Evolutionary conservation across 2,888 invertebrate species (phyloP), one percentile per base, ranked within the genome.

Genomic region (Chloromyia formosa): DNA sequence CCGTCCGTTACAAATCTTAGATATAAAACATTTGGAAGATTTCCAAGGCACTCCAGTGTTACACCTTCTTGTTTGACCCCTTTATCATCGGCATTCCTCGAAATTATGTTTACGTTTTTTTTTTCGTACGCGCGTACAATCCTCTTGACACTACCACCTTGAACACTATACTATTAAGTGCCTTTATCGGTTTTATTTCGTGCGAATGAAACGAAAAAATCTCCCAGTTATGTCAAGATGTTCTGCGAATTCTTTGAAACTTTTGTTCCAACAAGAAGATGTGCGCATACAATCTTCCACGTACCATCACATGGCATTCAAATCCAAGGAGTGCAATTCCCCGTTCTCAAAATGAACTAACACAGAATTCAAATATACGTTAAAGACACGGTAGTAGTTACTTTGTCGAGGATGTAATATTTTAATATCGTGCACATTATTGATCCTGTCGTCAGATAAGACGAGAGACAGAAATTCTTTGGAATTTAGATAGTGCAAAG

Each of bases 391-490:
- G 27, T 7, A 66, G 45, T 45, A 35, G 45, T 49, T 49, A 49
- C 35, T 20, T 66, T 14, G 42, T n/a, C 1, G 66, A 49, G 49
- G 49, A 66, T n/a, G 66, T 66, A 66, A 66, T 66, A 81, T 82
- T 83, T 84, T 84, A 83, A 84, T 84, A 84, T 84, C 84, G 84
- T 84, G 84, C 83, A 83, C 83, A 49, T 66, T 66, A 84, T 84
- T 83, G 84, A 84, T 84, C 84, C 84, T 84, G 83, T 83, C 83
- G 80, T 79, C 76, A 81, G 84, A 84, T 84, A 84, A 84, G 82
- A 80, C 81, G 77, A 80, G 27, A 76, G 81, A 80, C 81, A 80
- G 81, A 82, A 82, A 83, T 84, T 84, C 84, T 81, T 80, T 81
- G 82, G 83, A 84, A 84, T 18, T 66, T 16, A 35, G 0, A 40